phyloP scores from a whole-genome alignment of 2,888 invertebrate species.

The Yponomeuta cagnagella region DNA sequence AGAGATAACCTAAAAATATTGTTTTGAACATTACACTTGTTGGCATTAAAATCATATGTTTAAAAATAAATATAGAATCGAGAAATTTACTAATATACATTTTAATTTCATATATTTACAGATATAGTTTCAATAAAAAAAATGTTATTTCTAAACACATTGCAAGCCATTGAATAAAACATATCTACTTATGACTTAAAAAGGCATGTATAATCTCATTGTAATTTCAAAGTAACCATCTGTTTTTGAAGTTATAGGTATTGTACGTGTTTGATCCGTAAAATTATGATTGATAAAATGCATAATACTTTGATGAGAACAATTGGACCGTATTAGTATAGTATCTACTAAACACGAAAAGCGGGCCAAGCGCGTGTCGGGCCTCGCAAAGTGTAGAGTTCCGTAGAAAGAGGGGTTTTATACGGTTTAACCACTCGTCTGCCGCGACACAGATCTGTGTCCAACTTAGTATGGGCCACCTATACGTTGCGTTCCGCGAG shows the following conservation, averaged over 20 bases:
- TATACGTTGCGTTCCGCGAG: too few species aligned
- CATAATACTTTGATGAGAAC: neutral
- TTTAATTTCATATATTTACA: constrained; percentile 10
- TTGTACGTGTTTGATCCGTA: neutral
- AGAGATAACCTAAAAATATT: constrained; percentile 36
- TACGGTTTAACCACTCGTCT: too few species aligned
- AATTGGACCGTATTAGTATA: too few species aligned
- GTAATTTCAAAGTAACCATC: constrained; percentile 53
- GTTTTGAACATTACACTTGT: constrained; percentile 40
- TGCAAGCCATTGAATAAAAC: constrained; percentile 11
- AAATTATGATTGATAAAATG: neutral
- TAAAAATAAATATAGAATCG: constrained; percentile 11
- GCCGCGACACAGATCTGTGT: too few species aligned
- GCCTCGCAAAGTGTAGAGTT: too few species aligned
- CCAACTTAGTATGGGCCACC: too few species aligned
- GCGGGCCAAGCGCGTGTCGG: too few species aligned
- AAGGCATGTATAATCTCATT: constrained; percentile 57
- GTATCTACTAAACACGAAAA: too few species aligned
- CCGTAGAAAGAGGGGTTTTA: too few species aligned
- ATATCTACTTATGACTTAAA: constrained; percentile 17
- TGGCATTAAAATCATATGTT: constrained; percentile 33
- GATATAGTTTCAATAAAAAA: constrained; percentile 27
- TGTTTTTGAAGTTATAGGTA: neutral
- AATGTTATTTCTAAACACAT: constrained; percentile 24
- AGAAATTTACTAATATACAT: neutral